Base-by-base conservation (phyloP, 2,888 invertebrate genomes). In the Epinotia demarniana region DNA sequence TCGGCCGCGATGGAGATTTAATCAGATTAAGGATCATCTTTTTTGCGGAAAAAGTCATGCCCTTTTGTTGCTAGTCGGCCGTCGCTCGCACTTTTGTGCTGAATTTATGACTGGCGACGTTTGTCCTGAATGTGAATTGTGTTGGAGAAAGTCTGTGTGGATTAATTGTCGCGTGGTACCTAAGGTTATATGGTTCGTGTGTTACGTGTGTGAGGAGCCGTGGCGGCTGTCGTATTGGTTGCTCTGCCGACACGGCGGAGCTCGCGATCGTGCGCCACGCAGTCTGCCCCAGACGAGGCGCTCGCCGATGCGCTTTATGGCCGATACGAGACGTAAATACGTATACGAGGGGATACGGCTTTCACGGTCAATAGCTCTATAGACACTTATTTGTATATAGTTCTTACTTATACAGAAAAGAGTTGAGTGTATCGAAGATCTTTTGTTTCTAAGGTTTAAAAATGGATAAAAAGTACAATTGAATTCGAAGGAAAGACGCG, bases 1-100 rank as follows among this genome's bases (percentile, higher is more conserved):
- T 94, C 92, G 90, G 89, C 92, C 88, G 89, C 92, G 92, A 94
- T 94, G 94, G 94, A 93, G 93, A 93, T 94, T 94, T 94, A 94
- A 94, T 93, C 93, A 93, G 94, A 93, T 94, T 94, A 94, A 93
- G 94, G 94, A 93, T 94, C 93, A 93, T 93, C 92, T 93, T 94
- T 89, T 94, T 93, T 92, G 92, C 90, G 90, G 91, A 90, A 91
- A 92, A 92, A 92, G 92, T 92, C 92, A 89, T 92, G 93, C 89
- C 92, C 93, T 89, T 93, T 92, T 93, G 92, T 93, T 93, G 91
- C 91, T 90, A 87, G 88, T 89, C 91, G 89, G 87, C 90, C 90
- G 90, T 89, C 90, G 89, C 90, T 89, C 89, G 90, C 92, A 92
- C 92, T 93, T 92, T 92, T 92, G 90, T 89, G 91, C 86, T 88